phyloP scores from a whole-genome alignment of 2,113 vertebrate genomes.

The Canis aureus region DNA sequence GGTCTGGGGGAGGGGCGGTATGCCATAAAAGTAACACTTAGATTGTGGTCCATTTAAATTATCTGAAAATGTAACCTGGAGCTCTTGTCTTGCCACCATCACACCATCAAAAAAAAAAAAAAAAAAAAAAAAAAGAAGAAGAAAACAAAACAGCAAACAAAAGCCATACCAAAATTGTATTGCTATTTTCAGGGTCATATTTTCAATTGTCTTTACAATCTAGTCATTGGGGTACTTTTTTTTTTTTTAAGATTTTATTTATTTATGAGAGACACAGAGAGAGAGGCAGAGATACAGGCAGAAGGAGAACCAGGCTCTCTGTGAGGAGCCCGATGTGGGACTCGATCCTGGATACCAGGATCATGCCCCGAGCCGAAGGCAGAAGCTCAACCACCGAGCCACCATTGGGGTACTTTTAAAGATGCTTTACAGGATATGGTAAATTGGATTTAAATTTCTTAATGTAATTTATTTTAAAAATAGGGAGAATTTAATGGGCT shows the following conservation, averaged over 20 bases:
- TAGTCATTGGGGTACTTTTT: background rate
- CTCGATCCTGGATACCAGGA: no score
- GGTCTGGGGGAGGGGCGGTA: rapidly evolving
- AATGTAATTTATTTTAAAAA: background rate
- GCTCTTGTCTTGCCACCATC: background rate
- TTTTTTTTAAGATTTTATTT: background rate
- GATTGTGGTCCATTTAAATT: background rate
- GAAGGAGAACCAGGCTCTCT: no score
- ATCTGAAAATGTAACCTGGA: background rate
- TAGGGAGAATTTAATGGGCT: background rate
- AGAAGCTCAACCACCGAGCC: no score
- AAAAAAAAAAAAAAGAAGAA: background rate
- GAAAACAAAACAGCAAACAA: background rate
- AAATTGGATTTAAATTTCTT: slow-evolving; percentile 20
- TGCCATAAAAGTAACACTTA: background rate
- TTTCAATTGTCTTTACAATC: background rate
- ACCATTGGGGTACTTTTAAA: background rate
- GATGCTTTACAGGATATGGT: background rate
- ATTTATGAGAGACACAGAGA: no score
- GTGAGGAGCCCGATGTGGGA: no score
- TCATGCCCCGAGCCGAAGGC: no score
- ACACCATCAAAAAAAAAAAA: background rate
- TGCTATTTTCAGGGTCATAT: background rate
- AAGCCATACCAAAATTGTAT: background rate
- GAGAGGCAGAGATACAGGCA: no score